Conservation (phyloP, 53 echinoderm and acorn worm genomes). For the Hippasteria phrygiana region DNA sequence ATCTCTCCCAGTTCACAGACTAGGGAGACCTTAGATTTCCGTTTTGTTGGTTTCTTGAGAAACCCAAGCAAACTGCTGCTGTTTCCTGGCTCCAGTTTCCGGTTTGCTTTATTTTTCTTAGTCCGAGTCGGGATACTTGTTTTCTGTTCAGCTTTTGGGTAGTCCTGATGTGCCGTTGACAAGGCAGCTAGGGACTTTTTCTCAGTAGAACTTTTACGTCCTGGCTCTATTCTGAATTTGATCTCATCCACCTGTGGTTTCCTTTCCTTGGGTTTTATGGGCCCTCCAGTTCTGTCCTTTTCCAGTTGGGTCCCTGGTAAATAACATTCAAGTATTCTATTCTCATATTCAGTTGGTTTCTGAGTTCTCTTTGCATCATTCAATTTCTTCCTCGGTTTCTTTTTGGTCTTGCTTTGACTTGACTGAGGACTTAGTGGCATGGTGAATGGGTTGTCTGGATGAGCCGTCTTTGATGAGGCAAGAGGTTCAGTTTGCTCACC, state of each 20-base stretch:
- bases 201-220: background rate
- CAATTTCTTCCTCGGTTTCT: constrained; percentile 17
- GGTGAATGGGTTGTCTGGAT: background rate
- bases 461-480: background rate
- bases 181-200: background rate
- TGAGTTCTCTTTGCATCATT: background rate
- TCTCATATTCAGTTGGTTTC: background rate
- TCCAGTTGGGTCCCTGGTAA: background rate
- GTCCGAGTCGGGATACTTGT: too few relatives aligned
- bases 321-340: background rate
- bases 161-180: background rate
- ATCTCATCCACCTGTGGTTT: background rate
- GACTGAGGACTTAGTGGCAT: background rate
- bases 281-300: background rate
- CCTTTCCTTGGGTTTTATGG: background rate
- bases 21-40: background rate
- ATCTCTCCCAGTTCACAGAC: constrained; percentile 45
- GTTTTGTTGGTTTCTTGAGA: background rate
- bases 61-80: too few relatives aligned
- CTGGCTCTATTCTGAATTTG: background rate
- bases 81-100: background rate
- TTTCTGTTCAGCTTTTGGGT: background rate
- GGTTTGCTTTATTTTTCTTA: background rate
- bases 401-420: background rate
- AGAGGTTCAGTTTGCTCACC: background rate